Conservation (phyloP, 2,797 vertebrate genomes). For the Sebastes flavidus region DNA sequence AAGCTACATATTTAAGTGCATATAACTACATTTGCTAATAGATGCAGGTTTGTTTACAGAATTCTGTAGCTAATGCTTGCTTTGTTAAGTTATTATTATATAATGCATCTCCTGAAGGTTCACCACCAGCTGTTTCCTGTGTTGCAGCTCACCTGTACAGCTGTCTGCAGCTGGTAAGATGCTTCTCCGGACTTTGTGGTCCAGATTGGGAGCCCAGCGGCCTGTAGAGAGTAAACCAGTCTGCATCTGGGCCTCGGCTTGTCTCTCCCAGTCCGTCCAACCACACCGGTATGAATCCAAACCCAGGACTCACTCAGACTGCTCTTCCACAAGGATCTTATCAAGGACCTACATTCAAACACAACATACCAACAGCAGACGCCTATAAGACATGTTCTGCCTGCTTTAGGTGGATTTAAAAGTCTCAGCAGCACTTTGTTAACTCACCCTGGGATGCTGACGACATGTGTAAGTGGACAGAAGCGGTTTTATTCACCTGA, state of each 20-base stretch:
- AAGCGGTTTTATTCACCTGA: conserved; percentile 77
- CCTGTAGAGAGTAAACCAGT: conserved; percentile 32
- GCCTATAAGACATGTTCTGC: not conserved
- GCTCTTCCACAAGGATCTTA: not conserved
- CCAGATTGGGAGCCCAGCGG: conserved; percentile 53
- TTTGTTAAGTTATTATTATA: not conserved
- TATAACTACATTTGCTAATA: not conserved
- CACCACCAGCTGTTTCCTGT: not conserved
- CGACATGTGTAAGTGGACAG: conserved; percentile 24
- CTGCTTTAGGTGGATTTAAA: conserved; percentile 1
- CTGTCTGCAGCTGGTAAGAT: conserved; percentile 47
- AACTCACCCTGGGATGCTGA: not conserved
- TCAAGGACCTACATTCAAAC: conserved; percentile 16
- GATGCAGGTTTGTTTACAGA: not conserved
- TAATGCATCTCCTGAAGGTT: not conserved
- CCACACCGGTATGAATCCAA: conserved; percentile 14
- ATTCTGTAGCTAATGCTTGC: too few relatives aligned
- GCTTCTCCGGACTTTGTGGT: conserved; percentile 66
- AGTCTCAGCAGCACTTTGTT: not conserved
- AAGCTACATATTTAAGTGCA: not conserved
- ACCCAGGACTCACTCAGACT: conserved; percentile 15
- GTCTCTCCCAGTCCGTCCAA: conserved; percentile 22
- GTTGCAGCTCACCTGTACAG: not conserved
- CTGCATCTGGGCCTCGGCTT: conserved; percentile 11
- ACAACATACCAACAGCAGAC: conserved; percentile 1